These are phyloP conservation scores for Diarsia brunnea DNA, from an alignment of 2,888 invertebrate genomes.

Conservation along the genomic window DNA sequence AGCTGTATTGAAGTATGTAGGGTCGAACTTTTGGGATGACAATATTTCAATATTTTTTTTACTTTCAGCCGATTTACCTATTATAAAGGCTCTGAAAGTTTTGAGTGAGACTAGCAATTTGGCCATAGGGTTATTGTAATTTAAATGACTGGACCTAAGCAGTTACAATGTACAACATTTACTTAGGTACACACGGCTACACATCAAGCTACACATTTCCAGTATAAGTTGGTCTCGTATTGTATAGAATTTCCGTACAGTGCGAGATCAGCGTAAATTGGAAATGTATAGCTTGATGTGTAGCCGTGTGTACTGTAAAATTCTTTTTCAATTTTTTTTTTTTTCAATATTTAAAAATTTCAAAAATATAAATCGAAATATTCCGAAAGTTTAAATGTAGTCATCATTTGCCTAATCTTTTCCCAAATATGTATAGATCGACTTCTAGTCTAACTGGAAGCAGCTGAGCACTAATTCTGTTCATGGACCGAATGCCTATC, in stretches of 20 bases:
- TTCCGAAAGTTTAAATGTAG: not conserved
- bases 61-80: not conserved
- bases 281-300: no score
- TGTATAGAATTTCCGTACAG: no score
- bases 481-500: not conserved
- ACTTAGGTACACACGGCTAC: no score
- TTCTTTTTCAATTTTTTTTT: no score
- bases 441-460: not conserved
- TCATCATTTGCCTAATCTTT: not conserved
- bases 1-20: constrained; percentile 3
- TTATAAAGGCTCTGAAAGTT: not conserved
- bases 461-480: not conserved
- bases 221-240: no score
- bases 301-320: no score
- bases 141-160: not conserved
- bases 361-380: not conserved
- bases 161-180: not conserved
- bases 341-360: no score
- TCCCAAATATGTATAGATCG: not conserved
- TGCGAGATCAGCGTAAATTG: no score
- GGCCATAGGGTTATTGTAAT: not conserved
- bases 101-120: not conserved
- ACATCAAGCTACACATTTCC: no score
- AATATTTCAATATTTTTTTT: not conserved
- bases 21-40: not conserved